These are phyloP conservation scores for Timandra comae DNA, from an alignment of 2,888 invertebrate genomes.

Conservation along the genomic window DNA sequence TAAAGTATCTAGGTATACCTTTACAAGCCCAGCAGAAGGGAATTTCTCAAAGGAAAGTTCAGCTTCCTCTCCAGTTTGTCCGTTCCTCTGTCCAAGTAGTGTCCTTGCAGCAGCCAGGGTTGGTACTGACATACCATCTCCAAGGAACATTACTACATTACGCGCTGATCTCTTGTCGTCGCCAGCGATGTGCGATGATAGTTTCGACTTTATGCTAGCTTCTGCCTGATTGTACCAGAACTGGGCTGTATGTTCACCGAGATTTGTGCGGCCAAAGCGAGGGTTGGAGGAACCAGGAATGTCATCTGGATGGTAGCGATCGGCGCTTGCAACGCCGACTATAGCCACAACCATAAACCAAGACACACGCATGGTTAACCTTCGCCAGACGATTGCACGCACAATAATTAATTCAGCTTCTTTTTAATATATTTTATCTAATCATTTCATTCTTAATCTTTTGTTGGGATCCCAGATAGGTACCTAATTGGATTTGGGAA, in stretches of 20 bases:
- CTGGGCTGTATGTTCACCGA: constrained; percentile 23
- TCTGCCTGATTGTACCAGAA: constrained; percentile 66
- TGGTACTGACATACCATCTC: constrained; percentile 85
- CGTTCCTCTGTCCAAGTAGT: constrained; percentile 77
- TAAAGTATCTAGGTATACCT: too few relatives aligned
- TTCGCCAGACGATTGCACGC: not conserved
- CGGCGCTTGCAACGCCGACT: constrained; percentile 8
- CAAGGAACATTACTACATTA: constrained; percentile 83
- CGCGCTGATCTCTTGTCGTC: constrained; percentile 20
- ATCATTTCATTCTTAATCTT: too few relatives aligned
- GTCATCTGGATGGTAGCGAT: constrained; percentile 18
- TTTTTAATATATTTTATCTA: too few relatives aligned
- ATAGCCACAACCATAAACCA: constrained; percentile 4
- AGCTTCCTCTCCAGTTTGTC: constrained; percentile 75
- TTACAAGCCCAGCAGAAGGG: constrained; percentile 77
- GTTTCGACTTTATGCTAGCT: constrained; percentile 40
- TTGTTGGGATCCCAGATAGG: too few relatives aligned
- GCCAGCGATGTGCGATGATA: constrained; percentile 34
- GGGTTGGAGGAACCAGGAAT: constrained; percentile 1
- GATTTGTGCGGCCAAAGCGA: constrained; percentile 1
- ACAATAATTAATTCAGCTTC: not conserved
- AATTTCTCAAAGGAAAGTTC: constrained; percentile 79
- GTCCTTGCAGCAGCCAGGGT: constrained; percentile 81
- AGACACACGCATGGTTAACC: not conserved
- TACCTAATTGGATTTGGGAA: too few relatives aligned